Percentiles rank a stretch among this genome's conserved stretches.
These are phyloP conservation scores for Eremophila alpestris DNA, from an alignment of 2,797 vertebrate genomes.

Conservation along the genomic window DNA sequence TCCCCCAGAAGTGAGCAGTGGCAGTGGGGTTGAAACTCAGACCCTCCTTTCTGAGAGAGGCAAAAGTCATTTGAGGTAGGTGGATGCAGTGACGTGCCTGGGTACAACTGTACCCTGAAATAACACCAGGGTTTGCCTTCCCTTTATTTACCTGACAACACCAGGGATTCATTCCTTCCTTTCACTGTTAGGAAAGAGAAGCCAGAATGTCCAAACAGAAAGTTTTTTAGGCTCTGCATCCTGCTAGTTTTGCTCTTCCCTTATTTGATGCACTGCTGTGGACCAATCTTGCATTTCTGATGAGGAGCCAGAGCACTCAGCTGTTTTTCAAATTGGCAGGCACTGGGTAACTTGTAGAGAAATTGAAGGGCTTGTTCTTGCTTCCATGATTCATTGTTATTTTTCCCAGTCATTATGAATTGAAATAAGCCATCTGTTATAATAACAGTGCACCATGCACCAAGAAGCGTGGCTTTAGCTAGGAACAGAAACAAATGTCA, in stretches of 20 bases:
- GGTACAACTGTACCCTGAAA: background rate
- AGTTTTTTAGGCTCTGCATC: background rate
- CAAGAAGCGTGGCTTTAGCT: background rate
- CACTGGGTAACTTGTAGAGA: constrained; percentile 12
- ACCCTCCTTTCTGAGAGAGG: background rate
- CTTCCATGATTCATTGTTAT: constrained; percentile 40
- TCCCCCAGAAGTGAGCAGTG: rapidly evolving
- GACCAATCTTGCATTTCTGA: background rate
- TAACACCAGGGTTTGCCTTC: background rate
- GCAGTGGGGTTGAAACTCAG: too few relatives aligned
- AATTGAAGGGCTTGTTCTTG: constrained; percentile 38
- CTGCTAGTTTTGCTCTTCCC: background rate
- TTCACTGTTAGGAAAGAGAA: background rate
- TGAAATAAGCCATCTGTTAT: constrained; percentile 54
- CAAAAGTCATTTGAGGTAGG: rapidly evolving
- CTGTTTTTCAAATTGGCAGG: constrained; percentile 34
- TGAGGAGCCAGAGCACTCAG: background rate
- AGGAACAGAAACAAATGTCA: constrained; percentile 9
- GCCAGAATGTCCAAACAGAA: background rate
- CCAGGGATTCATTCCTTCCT: background rate
- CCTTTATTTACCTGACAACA: background rate
- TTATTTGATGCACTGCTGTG: background rate
- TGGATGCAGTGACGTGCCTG: background rate
- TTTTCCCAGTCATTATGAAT: constrained; percentile 37
- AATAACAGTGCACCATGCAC: background rate